A percentile compares a stretch with the other conserved stretches of the same genome.
phyloP scores from a whole-genome alignment of 2,888 invertebrate genomes.

The Thelaira solivaga region DNA sequence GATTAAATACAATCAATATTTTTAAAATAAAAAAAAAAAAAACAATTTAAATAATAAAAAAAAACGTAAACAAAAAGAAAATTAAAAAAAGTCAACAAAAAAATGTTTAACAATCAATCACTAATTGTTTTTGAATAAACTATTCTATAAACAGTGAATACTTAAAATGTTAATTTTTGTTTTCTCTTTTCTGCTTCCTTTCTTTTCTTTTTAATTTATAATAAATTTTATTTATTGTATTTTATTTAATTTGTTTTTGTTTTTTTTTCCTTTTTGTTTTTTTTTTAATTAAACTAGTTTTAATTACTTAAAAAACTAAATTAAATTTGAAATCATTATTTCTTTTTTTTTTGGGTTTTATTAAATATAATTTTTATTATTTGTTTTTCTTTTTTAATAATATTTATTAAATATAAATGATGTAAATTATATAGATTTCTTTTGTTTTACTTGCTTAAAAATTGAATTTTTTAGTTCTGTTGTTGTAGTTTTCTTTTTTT shows the following conservation, averaged over 20 bases:
- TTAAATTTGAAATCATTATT: slow-evolving; percentile 22
- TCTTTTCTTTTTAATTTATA: slow-evolving; percentile 11
- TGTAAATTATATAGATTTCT: slow-evolving; percentile 49
- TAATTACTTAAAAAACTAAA: slow-evolving; percentile 38
- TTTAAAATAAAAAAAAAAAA: not conserved
- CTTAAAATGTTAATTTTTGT: slow-evolving; percentile 23
- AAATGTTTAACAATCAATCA: slow-evolving; percentile 10
- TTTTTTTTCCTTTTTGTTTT: not conserved
- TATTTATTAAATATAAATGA: slow-evolving; percentile 42
- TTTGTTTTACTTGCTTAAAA: slow-evolving; percentile 21
- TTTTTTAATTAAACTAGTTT: slow-evolving; percentile 46
- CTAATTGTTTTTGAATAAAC: slow-evolving; percentile 21
- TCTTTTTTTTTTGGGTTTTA: too few relatives aligned
- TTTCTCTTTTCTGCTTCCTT: too few relatives aligned
- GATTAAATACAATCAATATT: not conserved
- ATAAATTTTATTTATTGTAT: slow-evolving; percentile 49
- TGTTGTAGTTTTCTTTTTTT: slow-evolving; percentile 13
- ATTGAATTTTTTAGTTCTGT: slow-evolving; percentile 16
- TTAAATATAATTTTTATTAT: slow-evolving; percentile 4
- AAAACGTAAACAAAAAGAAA: not conserved
- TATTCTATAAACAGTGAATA: slow-evolving; percentile 42
- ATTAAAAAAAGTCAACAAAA: slow-evolving; percentile 19
- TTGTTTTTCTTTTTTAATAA: slow-evolving; percentile 12
- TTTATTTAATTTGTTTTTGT: not conserved
- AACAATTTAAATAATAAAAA: not conserved